A percentile compares a stretch with the other conserved stretches of the same genome.
phyloP scores from a whole-genome alignment of 1,140 invertebrate species.

The Procambarus clarkii region DNA sequence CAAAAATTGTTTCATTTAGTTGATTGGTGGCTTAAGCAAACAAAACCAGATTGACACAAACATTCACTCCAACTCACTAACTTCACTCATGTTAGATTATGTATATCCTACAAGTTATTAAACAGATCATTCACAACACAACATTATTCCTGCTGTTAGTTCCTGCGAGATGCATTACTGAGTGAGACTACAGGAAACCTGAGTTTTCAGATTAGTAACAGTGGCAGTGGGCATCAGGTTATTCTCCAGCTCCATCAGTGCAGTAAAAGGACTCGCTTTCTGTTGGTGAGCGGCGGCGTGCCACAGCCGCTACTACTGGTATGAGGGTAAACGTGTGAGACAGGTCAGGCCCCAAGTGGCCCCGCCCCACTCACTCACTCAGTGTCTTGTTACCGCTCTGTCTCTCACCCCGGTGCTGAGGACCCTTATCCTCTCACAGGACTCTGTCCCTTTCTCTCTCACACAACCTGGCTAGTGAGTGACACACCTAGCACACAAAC shows the following conservation, averaged over 20 bases:
- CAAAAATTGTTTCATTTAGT: background rate
- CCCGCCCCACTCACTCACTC: constrained; percentile 36
- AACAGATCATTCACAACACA: background rate
- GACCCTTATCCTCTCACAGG: constrained; percentile 62
- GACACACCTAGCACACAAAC: constrained; percentile 51
- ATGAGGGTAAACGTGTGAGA: constrained; percentile 51
- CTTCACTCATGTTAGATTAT: background rate
- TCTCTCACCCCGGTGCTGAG: constrained; percentile 64
- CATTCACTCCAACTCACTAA: background rate
- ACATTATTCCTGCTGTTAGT: constrained; percentile 11
- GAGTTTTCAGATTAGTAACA: constrained; percentile 26
- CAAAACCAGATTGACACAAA: constrained; percentile 5
- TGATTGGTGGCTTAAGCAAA: background rate
- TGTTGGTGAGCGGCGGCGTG: constrained; percentile 40
- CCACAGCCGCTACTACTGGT: constrained; percentile 30
- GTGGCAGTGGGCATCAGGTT: constrained; percentile 53
- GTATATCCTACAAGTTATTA: background rate
- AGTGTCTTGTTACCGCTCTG: constrained; percentile 63
- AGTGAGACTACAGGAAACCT: constrained; percentile 16
- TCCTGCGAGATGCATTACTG: constrained; percentile 19
- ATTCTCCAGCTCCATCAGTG: constrained; percentile 29
- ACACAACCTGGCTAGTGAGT: constrained; percentile 69
- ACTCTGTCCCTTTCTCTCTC: constrained; percentile 67
- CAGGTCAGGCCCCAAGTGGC: constrained; percentile 36
- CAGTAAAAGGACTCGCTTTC: constrained; percentile 47